phyloP scores from a whole-genome alignment of 2,888 invertebrate species.

The Anodontia alba region DNA sequence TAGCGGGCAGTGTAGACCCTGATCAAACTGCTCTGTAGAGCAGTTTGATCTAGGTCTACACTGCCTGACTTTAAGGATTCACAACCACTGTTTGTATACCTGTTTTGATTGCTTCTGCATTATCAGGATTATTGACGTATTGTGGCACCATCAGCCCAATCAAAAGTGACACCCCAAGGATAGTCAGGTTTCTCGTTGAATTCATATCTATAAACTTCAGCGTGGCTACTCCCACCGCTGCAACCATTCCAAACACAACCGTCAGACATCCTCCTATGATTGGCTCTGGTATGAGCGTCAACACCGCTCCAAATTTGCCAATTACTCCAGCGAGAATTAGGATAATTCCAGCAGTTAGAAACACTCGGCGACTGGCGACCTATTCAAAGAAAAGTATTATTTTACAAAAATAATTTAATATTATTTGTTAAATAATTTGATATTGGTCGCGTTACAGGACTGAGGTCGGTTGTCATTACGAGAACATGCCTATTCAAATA shows the following conservation, averaged over 20 bases:
- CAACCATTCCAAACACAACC: constrained; percentile 81
- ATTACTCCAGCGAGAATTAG: constrained; percentile 85
- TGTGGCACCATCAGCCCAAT: constrained; percentile 89
- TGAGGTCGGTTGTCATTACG: too few relatives aligned
- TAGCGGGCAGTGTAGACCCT: too few relatives aligned
- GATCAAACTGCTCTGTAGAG: too few relatives aligned
- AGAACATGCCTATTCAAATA: too few relatives aligned
- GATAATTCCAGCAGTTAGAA: constrained; percentile 84
- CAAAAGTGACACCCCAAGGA: constrained; percentile 94
- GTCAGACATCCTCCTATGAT: constrained; percentile 84
- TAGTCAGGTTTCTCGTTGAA: constrained; percentile 94
- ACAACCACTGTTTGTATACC: constrained; percentile 66
- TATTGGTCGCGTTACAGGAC: too few relatives aligned
- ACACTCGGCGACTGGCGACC: constrained; percentile 85
- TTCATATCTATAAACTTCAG: constrained; percentile 89
- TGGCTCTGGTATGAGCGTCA: constrained; percentile 86
- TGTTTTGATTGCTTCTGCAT: constrained; percentile 69
- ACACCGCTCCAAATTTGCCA: constrained; percentile 86
- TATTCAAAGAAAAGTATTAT: constrained; percentile 50
- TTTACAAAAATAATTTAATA: too few relatives aligned
- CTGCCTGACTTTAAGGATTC: too few relatives aligned
- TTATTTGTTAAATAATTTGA: too few relatives aligned
- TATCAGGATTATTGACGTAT: constrained; percentile 69
- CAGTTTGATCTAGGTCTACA: too few relatives aligned
- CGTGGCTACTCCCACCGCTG: constrained; percentile 82